Percentiles rank a stretch among this genome's conserved stretches.
These are phyloP conservation scores for Frieseomelitta varia DNA, from an alignment of 1,140 invertebrate genomes.

Conservation along the genomic window DNA sequence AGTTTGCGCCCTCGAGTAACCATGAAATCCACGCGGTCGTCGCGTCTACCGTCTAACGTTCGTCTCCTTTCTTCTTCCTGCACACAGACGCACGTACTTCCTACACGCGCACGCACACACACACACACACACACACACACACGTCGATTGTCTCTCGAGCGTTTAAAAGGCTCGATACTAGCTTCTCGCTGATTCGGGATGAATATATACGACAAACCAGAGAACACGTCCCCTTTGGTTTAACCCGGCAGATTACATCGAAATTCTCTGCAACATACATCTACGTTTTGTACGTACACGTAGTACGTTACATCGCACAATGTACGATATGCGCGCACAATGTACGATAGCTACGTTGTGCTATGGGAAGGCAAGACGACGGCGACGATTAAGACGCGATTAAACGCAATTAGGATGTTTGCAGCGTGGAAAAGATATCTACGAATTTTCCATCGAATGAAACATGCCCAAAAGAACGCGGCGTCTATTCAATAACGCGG, in stretches of 20 bases:
- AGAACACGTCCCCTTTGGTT: constrained; percentile 2
- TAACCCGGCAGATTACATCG: constrained; percentile 19
- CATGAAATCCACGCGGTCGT: constrained; percentile 36
- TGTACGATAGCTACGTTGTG: too few relatives aligned
- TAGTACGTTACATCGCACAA: too few relatives aligned
- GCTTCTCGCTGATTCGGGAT: background rate
- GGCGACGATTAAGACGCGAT: constrained; percentile 29
- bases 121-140: too few relatives aligned
- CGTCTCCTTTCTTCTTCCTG: background rate
- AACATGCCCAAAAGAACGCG: constrained; percentile 13
- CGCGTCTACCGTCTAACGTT: constrained; percentile 10
- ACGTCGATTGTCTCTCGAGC: background rate
- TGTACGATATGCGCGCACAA: too few relatives aligned
- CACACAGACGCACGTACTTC: too few relatives aligned
- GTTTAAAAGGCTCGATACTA: background rate
- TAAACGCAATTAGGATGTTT: constrained; percentile 52
- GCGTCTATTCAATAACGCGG: constrained; percentile 35
- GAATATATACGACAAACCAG: background rate
- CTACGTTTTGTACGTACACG: too few relatives aligned
- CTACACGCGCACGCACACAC: too few relatives aligned
- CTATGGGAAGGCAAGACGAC: background rate
- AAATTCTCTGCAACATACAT: constrained; percentile 15
- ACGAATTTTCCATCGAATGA: background rate
- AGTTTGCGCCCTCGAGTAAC: constrained; percentile 61
- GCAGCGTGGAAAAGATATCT: constrained; percentile 36